Evolutionary conservation across 2,888 invertebrate species (phyloP).

Genomic region (Lysandra coridon): DNA sequence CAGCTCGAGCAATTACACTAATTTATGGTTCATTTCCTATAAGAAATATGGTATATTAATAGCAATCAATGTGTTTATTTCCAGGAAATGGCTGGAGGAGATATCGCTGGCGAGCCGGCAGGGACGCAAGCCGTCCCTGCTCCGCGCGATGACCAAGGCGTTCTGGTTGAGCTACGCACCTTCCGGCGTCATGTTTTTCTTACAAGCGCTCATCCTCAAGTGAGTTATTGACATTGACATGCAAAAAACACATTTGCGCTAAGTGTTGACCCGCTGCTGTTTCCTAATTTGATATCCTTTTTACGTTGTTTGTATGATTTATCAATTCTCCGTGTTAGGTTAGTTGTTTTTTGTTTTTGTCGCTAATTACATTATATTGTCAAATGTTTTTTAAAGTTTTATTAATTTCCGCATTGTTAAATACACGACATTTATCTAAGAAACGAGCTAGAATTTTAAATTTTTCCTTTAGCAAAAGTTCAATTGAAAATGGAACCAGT

Average conservation of each 20-base stretch:
- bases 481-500: conserved; percentile 10
- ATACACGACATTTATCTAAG: background rate
- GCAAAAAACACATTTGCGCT: conserved; percentile 12
- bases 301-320: background rate
- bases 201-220: conserved; percentile 78
- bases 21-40: background rate
- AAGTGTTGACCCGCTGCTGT: background rate
- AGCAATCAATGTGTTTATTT: conserved; percentile 47
- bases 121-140: conserved; percentile 82
- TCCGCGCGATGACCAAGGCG: conserved; percentile 83
- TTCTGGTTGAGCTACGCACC: conserved; percentile 85
- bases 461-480: conserved; percentile 3
- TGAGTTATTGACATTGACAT: conserved; percentile 48
- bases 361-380: background rate
- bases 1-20: background rate
- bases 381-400: background rate
- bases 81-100: conserved; percentile 85
- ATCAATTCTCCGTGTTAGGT: background rate
- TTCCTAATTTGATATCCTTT: conserved; percentile 21
- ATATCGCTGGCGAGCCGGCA: conserved; percentile 77
- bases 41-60: background rate
- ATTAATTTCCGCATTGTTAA: background rate
- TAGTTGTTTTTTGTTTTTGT: no score
- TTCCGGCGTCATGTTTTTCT: conserved; percentile 82
- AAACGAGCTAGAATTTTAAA: background rate